phyloP scores from a whole-genome alignment of 30 jellyfish, hydroid and myxozoan genomes.

The Morbakka virulenta region DNA sequence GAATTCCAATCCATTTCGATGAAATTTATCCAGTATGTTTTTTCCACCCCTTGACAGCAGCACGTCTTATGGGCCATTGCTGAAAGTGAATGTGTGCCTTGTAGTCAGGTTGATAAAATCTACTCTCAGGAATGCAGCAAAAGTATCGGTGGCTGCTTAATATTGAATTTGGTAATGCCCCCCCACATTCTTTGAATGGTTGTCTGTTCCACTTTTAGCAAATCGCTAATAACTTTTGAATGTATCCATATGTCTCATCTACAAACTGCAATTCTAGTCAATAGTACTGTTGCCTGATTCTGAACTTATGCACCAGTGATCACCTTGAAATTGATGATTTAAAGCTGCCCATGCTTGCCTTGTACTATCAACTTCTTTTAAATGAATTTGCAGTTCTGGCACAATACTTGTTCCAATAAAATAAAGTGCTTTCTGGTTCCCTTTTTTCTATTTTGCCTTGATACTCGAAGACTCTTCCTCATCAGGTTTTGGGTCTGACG shows the following conservation, averaged over 20 bases:
- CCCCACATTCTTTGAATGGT: no score
- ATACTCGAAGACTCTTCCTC: background rate
- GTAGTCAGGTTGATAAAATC: no score
- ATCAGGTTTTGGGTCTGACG: constrained; percentile 28
- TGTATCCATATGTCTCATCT: constrained; percentile 7
- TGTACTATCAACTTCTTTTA: background rate
- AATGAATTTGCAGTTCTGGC: constrained; percentile 26
- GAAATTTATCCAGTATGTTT: no score
- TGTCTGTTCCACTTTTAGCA: no score
- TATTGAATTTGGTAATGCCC: no score
- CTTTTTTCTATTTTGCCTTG: constrained; percentile 5
- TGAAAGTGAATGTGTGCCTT: no score
- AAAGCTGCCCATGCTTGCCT: constrained; percentile 11
- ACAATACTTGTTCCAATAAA: constrained; percentile 12
- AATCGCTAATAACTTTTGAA: constrained; percentile 16
- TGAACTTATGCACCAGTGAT: constrained; percentile 25
- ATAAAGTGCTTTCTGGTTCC: constrained; percentile 13
- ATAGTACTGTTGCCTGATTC: constrained; percentile 15
- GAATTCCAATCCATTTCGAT: no score
- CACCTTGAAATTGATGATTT: constrained; percentile 40
- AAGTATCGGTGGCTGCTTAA: no score
- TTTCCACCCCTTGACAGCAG: no score
- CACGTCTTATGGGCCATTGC: no score
- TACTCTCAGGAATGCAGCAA: no score
- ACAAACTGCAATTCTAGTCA: constrained; percentile 33